Base-by-base conservation (phyloP, 2,797 vertebrate species). In the Enteromius trimaculatus region DNA sequence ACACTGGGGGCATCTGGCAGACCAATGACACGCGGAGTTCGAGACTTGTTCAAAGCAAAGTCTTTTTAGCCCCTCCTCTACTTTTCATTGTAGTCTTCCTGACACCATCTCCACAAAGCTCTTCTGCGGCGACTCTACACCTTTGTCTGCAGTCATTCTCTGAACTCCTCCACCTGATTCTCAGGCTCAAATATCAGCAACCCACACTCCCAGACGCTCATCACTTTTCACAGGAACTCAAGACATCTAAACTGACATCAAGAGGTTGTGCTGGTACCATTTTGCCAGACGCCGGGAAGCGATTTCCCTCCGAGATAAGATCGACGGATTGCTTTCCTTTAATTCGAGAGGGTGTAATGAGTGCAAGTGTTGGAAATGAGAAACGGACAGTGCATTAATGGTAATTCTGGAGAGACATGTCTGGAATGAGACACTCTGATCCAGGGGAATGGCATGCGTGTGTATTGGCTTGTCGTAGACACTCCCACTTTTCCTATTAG, bases 21-120 rank as follows among this genome's bases (percentile, higher is more conserved):
- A 88, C 93, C 93, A 95, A 94, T 94, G 90, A 93, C 90, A 68
- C 90, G 84, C 88, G 1, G 80, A 89, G 86, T 90, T 90, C 81
- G 87, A 80, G 80, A 76, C 91, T 89, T 87, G 90, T 90, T 92
- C 88, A 90, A 91, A 83, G 83, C 84, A 72, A 68, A 92, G 90
- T 82, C 88, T 89, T 88, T 89, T 83, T 77, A 49, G 77, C 79
- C 81, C 85, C 84, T 69, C 86, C 85, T 84, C 66, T 80, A 29
- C 55, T 83, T 82, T 51, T 82, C 76, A 80, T 78, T 78, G 83
- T 85, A 79, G 69, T 79, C 60, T 23, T 49, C 76, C 84, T 88
- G 82, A 84, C 87, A 88, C 82, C 74, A 89, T 85, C 79, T 87
- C 75, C 69, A 85, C 80, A 78, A 82, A 69, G 77, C 84, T 85